Evolutionary conservation across 2,888 invertebrate species (phyloP).

Genomic region (Drosophila mercatorum): DNA sequence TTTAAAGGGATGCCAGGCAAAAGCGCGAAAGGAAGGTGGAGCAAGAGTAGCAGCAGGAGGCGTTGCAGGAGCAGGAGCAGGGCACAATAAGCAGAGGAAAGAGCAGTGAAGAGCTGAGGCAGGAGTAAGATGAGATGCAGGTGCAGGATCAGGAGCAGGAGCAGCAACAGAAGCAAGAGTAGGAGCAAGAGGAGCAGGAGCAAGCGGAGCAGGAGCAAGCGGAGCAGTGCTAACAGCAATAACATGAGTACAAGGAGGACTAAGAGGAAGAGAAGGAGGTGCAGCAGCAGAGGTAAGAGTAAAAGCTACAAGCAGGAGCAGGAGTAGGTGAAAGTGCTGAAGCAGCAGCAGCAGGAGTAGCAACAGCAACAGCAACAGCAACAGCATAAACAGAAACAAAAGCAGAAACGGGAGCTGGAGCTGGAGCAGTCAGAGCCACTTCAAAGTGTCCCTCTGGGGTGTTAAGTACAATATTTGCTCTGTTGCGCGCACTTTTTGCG

Average conservation of each 20-base stretch:
- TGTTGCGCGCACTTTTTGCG: conserved; percentile 61
- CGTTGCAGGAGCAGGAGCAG: neutral
- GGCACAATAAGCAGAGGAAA: neutral
- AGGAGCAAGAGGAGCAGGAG: neutral
- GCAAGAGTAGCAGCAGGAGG: neutral
- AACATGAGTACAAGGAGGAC: neutral
- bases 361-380: neutral
- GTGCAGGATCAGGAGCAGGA: neutral
- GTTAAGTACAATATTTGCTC: conserved; percentile 80
- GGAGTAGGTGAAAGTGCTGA: neutral
- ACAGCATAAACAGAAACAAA: neutral
- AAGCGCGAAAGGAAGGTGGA: neutral
- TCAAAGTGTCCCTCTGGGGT: conserved; percentile 74
- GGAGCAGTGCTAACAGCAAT: neutral
- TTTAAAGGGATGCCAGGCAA: conserved; percentile 53
- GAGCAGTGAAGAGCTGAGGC: neutral
- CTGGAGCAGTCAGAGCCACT: conserved; percentile 14
- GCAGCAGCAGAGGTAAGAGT: neutral
- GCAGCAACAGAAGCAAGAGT: neutral
- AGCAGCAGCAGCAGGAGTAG: neutral
- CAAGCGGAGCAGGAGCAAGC: neutral
- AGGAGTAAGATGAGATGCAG: neutral
- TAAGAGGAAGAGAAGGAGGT: neutral
- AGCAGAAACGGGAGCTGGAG: neutral
- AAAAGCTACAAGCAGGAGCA: neutral